Conservation (phyloP, 2,888 invertebrate genomes). For the Catocala nupta region DNA sequence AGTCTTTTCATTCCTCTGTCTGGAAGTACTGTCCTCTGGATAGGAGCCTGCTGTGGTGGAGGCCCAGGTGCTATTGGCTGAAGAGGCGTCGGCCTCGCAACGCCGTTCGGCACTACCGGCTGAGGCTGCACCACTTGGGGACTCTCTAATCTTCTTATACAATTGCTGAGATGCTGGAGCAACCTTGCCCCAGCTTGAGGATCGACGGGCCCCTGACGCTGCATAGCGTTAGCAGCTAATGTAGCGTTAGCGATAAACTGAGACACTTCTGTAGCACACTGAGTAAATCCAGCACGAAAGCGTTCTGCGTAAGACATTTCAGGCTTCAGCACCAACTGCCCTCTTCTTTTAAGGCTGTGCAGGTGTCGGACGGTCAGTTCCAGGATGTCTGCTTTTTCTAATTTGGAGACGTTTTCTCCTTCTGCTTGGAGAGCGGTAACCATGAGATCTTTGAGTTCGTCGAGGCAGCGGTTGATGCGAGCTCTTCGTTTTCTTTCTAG, state of each 20-base stretch:
- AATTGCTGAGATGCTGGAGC: constrained; percentile 92
- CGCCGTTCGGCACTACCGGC: constrained; percentile 82
- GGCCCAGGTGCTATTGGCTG: constrained; percentile 71
- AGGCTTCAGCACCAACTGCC: constrained; percentile 86
- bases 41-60: constrained; percentile 51
- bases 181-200: constrained; percentile 94
- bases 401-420: constrained; percentile 95
- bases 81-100: constrained; percentile 80
- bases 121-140: constrained; percentile 87
- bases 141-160: constrained; percentile 91
- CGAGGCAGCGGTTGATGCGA: constrained; percentile 95
- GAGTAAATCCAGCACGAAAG: constrained; percentile 95
- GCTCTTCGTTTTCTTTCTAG: constrained; percentile 95
- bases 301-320: constrained; percentile 92
- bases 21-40: constrained; percentile 66
- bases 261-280: constrained; percentile 96
- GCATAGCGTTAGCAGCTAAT: constrained; percentile 92
- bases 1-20: constrained; percentile 78
- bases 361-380: constrained; percentile 95
- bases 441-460: constrained; percentile 96
- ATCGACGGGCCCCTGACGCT: constrained; percentile 90
- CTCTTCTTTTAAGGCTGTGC: constrained; percentile 92
- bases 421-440: constrained; percentile 94
- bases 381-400: constrained; percentile 95
- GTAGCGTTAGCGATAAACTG: constrained; percentile 88